Evolutionary conservation across 2,888 invertebrate species (phyloP).

Genomic region (Falcaria lacertinaria): DNA sequence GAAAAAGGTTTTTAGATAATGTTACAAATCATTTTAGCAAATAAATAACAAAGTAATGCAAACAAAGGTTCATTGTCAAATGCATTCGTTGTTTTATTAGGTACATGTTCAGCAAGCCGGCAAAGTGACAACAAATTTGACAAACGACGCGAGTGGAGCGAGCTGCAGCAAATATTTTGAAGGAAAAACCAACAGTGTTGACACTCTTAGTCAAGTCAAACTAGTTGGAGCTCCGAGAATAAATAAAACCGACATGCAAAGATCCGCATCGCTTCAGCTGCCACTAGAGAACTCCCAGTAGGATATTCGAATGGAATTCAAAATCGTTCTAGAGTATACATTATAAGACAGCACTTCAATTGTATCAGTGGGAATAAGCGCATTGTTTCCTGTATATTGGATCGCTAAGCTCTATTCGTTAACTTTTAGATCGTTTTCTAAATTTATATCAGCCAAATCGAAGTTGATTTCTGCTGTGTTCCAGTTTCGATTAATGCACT

Average conservation of each 20-base stretch:
- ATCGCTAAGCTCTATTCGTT: too few species aligned
- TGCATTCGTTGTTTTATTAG: conserved; percentile 4
- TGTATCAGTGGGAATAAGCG: background rate
- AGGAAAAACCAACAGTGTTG: conserved; percentile 33
- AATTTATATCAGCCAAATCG: too few species aligned
- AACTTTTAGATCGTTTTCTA: too few species aligned
- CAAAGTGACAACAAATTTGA: conserved; percentile 20
- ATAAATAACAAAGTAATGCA: background rate
- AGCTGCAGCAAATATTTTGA: conserved; percentile 39
- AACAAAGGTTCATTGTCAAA: background rate
- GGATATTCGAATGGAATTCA: conserved; percentile 24
- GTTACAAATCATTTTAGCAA: background rate
- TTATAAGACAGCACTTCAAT: conserved; percentile 6
- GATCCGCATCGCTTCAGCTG: conserved; percentile 19
- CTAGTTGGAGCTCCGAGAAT: conserved; percentile 29
- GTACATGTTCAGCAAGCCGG: conserved; percentile 2
- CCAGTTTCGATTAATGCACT: too few species aligned
- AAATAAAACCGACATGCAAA: conserved; percentile 37
- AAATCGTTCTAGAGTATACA: conserved; percentile 7
- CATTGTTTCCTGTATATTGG: background rate
- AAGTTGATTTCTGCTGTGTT: too few species aligned
- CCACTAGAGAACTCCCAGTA: conserved; percentile 23
- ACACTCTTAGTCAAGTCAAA: conserved; percentile 36
- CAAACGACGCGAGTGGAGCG: conserved; percentile 14
- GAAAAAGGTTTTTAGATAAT: too few species aligned